Evolutionary conservation across 1,140 invertebrate genomes (phyloP).

Genomic region (Drosophila willistoni): DNA sequence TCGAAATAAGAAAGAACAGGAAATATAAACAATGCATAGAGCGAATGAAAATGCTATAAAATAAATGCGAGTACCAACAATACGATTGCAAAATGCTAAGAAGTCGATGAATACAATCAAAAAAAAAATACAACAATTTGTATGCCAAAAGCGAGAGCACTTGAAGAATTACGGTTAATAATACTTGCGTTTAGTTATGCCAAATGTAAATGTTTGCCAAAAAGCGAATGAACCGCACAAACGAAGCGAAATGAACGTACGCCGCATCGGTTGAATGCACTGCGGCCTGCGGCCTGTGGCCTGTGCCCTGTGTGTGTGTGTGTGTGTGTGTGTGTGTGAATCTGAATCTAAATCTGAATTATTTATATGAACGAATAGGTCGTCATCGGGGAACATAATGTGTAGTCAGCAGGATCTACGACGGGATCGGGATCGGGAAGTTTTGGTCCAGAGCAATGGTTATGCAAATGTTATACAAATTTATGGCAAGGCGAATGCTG

Average conservation of each 20-base stretch:
- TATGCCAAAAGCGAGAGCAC: slow-evolving; percentile 41
- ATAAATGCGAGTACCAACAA: slow-evolving; percentile 6
- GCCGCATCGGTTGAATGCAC: slow-evolving; percentile 71
- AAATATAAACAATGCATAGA: slow-evolving; percentile 70
- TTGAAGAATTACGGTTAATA: slow-evolving; percentile 60
- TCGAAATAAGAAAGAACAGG: slow-evolving; percentile 51
- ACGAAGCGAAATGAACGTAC: slow-evolving; percentile 40
- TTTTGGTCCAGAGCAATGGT: slow-evolving; percentile 45
- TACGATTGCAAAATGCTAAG: slow-evolving; percentile 10
- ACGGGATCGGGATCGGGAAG: slow-evolving; percentile 1
- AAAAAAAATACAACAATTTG: slow-evolving; percentile 41
- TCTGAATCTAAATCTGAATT: slow-evolving; percentile 60
- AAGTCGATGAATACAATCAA: not conserved
- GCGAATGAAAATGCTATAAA: slow-evolving; percentile 32
- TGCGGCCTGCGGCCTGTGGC: slow-evolving; percentile 10
- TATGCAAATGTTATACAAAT: slow-evolving; percentile 78
- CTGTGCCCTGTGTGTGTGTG: no score
- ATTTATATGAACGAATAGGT: slow-evolving; percentile 49
- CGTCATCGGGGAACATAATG: slow-evolving; percentile 11
- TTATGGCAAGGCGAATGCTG: slow-evolving; percentile 38
- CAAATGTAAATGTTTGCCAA: slow-evolving; percentile 70
- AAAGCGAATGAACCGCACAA: slow-evolving; percentile 69
- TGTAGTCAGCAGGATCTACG: slow-evolving; percentile 35
- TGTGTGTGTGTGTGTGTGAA: not conserved
- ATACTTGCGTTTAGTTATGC: slow-evolving; percentile 60